These are phyloP conservation scores for Megathymus violae DNA, from an alignment of 1,140 invertebrate genomes.

Conservation along the genomic window DNA sequence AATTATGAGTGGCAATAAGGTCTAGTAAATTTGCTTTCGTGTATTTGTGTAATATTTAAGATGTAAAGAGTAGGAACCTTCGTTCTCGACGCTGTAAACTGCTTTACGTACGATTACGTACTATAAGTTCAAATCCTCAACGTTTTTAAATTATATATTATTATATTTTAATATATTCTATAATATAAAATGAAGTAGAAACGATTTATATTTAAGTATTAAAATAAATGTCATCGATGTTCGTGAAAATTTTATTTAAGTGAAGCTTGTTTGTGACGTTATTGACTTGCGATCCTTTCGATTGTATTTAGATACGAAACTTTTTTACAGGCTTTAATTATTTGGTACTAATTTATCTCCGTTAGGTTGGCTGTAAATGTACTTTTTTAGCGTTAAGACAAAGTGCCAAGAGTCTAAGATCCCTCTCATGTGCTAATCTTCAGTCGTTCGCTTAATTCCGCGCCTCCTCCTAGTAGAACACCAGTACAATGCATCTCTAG, in stretches of 20 bases:
- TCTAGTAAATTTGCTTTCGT: slow-evolving; percentile 78
- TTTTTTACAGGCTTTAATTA: slow-evolving; percentile 25
- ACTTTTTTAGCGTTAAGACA: slow-evolving; percentile 67
- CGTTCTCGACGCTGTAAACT: slow-evolving; percentile 72
- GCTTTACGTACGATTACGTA: slow-evolving; percentile 65
- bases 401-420: slow-evolving; percentile 78
- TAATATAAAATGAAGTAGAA: slow-evolving; percentile 64
- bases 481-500: slow-evolving; percentile 8
- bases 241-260: slow-evolving; percentile 47
- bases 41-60: slow-evolving; percentile 61
- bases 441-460: slow-evolving; percentile 4
- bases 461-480: slow-evolving; percentile 22
- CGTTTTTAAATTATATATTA: slow-evolving; percentile 67
- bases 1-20: slow-evolving; percentile 81
- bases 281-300: slow-evolving; percentile 19
- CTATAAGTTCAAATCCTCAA: slow-evolving; percentile 75
- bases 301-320: slow-evolving; percentile 10
- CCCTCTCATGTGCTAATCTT: slow-evolving; percentile 72
- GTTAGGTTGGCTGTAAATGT: slow-evolving; percentile 31
- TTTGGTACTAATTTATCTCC: slow-evolving; percentile 31
- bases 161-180: slow-evolving; percentile 45
- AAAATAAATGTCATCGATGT: slow-evolving; percentile 53
- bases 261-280: slow-evolving; percentile 34
- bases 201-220: slow-evolving; percentile 57
- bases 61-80: slow-evolving; percentile 56